phyloP scores from a whole-genome alignment of 2,113 vertebrate species.

The Lophochroa leadbeateri region DNA sequence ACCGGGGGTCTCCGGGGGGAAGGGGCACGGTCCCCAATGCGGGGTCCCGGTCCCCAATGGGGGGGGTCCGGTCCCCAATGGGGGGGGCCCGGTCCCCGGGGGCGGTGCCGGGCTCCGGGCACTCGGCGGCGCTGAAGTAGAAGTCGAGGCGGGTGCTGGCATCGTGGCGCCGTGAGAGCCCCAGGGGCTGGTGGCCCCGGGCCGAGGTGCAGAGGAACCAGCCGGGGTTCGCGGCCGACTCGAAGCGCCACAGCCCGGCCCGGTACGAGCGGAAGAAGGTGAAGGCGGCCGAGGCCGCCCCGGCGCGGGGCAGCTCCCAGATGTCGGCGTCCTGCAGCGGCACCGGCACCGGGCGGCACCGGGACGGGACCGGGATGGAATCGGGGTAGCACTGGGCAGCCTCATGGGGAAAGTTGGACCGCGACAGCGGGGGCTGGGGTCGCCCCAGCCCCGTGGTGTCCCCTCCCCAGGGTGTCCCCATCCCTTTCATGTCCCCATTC shows the following conservation, averaged over 20 bases:
- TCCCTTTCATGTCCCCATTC: too few species aligned
- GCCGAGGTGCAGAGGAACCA: slow-evolving; percentile 67
- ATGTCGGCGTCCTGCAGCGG: background rate
- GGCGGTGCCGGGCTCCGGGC: background rate
- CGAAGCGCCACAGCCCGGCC: slow-evolving; percentile 54
- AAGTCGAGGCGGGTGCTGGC: background rate
- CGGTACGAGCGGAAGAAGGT: slow-evolving; percentile 46
- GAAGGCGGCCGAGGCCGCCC: background rate
- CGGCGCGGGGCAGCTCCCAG: background rate
- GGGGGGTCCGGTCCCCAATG: too few species aligned
- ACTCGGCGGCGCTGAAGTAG: slow-evolving; percentile 16
- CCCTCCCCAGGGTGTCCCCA: fast-evolving
- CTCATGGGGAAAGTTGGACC: fast-evolving
- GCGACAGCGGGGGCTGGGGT: too few species aligned
- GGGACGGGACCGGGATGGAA: too few species aligned
- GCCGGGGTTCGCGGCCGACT: slow-evolving; percentile 62
- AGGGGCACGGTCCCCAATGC: background rate
- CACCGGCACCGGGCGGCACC: background rate
- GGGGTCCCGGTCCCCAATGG: too few species aligned
- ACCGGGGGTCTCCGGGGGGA: too few species aligned
- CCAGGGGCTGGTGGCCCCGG: slow-evolving; percentile 38
- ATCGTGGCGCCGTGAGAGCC: background rate
- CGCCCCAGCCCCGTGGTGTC: background rate
- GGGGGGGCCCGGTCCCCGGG: too few species aligned
- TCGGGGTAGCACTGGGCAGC: background rate